Evolutionary conservation across 2,888 invertebrate species (phyloP).

Genomic region (Neoaliturus tenellus): DNA sequence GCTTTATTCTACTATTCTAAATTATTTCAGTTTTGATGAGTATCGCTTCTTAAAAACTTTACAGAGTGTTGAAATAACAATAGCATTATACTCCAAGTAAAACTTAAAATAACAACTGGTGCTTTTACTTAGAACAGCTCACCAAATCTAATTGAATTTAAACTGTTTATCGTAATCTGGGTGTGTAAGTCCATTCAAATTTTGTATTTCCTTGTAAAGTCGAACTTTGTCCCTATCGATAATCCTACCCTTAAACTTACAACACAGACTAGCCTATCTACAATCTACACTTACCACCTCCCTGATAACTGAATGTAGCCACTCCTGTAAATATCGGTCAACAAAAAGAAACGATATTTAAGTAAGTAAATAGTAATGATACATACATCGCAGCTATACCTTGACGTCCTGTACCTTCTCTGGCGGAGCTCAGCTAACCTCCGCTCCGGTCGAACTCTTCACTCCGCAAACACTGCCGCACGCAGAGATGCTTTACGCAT

Average conservation of each 20-base stretch:
- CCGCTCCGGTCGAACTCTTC: neutral
- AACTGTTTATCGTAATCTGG: too few species aligned
- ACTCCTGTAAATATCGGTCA: constrained; percentile 59
- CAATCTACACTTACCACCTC: constrained; percentile 48
- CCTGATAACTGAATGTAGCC: neutral
- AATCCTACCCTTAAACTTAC: neutral
- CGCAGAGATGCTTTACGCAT: constrained; percentile 48
- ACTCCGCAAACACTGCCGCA: constrained; percentile 11
- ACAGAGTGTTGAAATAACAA: too few species aligned
- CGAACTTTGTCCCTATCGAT: neutral
- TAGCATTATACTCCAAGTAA: too few species aligned
- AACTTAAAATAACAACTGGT: too few species aligned
- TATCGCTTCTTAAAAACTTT: too few species aligned
- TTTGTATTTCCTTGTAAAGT: too few species aligned
- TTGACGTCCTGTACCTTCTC: constrained; percentile 30
- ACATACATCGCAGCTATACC: constrained; percentile 60
- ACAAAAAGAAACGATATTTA: constrained; percentile 57
- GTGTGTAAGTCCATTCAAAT: too few species aligned
- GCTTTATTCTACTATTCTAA: too few species aligned
- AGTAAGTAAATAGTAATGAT: constrained; percentile 53
- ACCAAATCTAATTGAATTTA: too few species aligned
- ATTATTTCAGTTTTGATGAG: too few species aligned
- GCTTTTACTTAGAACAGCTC: too few species aligned
- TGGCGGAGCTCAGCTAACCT: neutral
- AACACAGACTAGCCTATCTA: constrained; percentile 1